Conservation (phyloP, 2,113 vertebrate species). For the Catharus minimus region DNA sequence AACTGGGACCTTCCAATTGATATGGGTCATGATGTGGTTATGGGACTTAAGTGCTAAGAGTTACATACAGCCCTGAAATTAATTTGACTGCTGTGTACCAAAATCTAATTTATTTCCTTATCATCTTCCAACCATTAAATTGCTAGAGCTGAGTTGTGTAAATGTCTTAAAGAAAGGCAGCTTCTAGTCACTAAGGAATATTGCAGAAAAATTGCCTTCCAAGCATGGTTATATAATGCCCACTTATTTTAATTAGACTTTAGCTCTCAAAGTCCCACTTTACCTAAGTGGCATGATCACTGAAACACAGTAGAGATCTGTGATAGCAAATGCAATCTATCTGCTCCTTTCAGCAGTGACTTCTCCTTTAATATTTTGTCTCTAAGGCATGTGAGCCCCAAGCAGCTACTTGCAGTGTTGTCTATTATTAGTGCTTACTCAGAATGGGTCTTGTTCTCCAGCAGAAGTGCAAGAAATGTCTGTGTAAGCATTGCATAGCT, state of each 20-base stretch:
- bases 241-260: slow-evolving; percentile 58
- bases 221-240: background rate
- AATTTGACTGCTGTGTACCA: background rate
- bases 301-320: background rate
- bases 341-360: background rate
- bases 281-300: background rate
- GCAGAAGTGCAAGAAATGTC: slow-evolving; percentile 18
- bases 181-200: slow-evolving; percentile 29
- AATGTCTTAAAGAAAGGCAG: slow-evolving; percentile 17
- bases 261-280: slow-evolving; percentile 38
- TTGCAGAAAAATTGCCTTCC: slow-evolving; percentile 36
- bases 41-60: background rate
- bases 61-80: background rate
- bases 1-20: background rate
- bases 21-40: background rate
- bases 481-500: slow-evolving; percentile 43
- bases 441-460: background rate
- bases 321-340: background rate
- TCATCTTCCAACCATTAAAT: slow-evolving; percentile 21
- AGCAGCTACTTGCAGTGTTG: background rate
- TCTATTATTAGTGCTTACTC: slow-evolving; percentile 40
- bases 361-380: background rate
- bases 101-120: slow-evolving; percentile 44
- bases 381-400: background rate
- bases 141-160: background rate